Percentiles rank a stretch among this genome's conserved stretches.
Conservation (phyloP, 2,797 vertebrate genomes). For the Gambelia wislizenii region DNA sequence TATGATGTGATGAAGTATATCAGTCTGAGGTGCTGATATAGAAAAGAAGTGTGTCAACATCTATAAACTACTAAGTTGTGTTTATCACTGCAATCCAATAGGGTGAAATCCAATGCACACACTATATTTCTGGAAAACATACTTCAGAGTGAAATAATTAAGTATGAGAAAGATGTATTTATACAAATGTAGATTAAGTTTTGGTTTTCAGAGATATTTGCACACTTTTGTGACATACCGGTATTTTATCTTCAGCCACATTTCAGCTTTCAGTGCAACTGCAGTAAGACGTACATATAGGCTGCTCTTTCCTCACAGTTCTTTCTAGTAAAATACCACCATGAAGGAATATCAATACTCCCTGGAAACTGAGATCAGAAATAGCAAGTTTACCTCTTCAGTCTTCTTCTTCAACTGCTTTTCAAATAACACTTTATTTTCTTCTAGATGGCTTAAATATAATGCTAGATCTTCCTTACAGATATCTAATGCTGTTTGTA, state of each 20-base stretch:
- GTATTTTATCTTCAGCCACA: background rate
- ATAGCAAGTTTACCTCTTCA: slow-evolving; percentile 83
- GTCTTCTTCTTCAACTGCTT: slow-evolving; percentile 83
- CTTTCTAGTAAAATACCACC: slow-evolving; percentile 7
- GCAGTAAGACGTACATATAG: slow-evolving; percentile 28
- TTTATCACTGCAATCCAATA: slow-evolving; percentile 1
- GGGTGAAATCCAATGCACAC: background rate
- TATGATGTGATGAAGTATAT: slow-evolving; percentile 38
- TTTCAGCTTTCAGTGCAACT: background rate
- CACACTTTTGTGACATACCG: background rate
- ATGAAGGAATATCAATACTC: background rate
- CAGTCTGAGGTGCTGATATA: slow-evolving; percentile 2
- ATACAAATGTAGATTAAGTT: background rate
- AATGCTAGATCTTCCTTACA: slow-evolving; percentile 86
- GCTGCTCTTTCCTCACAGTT: background rate
- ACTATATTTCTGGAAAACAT: background rate
- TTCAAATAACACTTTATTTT: slow-evolving; percentile 83
- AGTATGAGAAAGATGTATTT: background rate
- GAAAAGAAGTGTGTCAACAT: background rate
- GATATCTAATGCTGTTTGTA: slow-evolving; percentile 84
- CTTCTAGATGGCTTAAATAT: slow-evolving; percentile 84
- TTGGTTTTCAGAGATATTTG: slow-evolving; percentile 5
- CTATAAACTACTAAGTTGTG: background rate
- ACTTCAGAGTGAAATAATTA: slow-evolving; percentile 9
- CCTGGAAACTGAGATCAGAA: background rate